These are phyloP conservation scores for Nebria ingens DNA, from an alignment of 1,140 invertebrate genomes.

Conservation along the genomic window DNA sequence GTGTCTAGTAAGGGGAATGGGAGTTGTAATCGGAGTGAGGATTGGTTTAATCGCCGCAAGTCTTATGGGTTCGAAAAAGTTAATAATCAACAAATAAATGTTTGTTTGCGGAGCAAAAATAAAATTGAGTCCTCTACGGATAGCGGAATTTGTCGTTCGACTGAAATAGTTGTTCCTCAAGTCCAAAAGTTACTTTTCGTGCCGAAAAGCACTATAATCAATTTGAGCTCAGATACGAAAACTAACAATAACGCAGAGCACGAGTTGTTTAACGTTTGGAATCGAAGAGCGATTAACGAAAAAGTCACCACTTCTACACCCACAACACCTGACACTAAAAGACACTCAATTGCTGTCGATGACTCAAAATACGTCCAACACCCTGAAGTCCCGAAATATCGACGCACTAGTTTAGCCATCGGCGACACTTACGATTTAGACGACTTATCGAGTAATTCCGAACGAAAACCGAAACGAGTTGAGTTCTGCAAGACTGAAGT, in stretches of 20 bases:
- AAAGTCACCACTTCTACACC: not conserved
- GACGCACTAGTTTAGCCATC: slow-evolving; percentile 34
- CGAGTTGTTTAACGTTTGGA: not conserved
- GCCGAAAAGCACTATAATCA: slow-evolving; percentile 12
- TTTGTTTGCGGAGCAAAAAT: slow-evolving; percentile 34
- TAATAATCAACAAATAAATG: slow-evolving; percentile 32
- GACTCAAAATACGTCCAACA: slow-evolving; percentile 39
- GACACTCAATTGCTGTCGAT: slow-evolving; percentile 47
- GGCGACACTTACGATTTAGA: slow-evolving; percentile 25
- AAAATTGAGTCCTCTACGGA: slow-evolving; percentile 57
- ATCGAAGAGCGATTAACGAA: not conserved
- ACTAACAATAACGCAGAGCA: not conserved
- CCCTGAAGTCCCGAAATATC: slow-evolving; percentile 15
- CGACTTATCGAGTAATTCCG: slow-evolving; percentile 22
- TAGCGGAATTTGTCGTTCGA: slow-evolving; percentile 57
- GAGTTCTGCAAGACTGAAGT: slow-evolving; percentile 79
- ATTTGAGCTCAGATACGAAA: not conserved
- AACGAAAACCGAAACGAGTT: slow-evolving; percentile 57
- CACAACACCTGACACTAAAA: slow-evolving; percentile 31
- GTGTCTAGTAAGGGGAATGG: slow-evolving; percentile 31
- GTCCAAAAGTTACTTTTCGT: slow-evolving; percentile 16
- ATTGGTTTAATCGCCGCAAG: slow-evolving; percentile 58
- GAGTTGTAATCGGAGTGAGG: slow-evolving; percentile 35
- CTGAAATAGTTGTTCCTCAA: slow-evolving; percentile 39
- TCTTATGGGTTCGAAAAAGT: slow-evolving; percentile 65